Percentiles rank a stretch among this genome's conserved stretches.
These are phyloP conservation scores for Crypturellus tataupa DNA, from an alignment of 2,797 vertebrate genomes.

Conservation along the genomic window DNA sequence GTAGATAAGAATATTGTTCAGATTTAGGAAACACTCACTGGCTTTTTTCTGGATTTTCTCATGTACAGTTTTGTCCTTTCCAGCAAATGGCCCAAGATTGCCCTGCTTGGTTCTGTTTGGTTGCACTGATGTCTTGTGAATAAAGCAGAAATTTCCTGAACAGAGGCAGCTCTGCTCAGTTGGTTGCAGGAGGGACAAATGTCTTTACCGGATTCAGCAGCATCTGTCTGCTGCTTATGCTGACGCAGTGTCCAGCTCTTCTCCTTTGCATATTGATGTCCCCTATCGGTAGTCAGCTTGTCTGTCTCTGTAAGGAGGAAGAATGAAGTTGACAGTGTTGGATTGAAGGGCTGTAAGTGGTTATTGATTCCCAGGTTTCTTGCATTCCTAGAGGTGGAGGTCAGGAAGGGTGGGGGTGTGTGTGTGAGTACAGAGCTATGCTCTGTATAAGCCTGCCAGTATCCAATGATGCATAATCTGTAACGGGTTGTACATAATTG, in stretches of 20 bases:
- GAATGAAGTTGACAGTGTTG: constrained; percentile 59
- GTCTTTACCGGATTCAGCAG: neutral
- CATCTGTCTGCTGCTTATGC: constrained; percentile 37
- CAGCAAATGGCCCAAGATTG: neutral
- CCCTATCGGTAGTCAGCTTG: constrained; percentile 37
- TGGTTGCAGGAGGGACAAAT: neutral
- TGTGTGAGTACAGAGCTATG: neutral
- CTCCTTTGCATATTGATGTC: constrained; percentile 65
- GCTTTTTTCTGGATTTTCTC: neutral
- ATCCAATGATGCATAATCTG: accelerated
- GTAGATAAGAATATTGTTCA: neutral
- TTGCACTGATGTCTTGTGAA: neutral
- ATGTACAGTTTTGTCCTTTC: neutral
- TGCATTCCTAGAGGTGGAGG: neutral
- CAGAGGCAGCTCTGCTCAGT: neutral
- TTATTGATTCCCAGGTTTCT: constrained; percentile 70
- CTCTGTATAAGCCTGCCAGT: neutral
- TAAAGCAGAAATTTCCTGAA: constrained; percentile 25
- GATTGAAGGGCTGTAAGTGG: constrained; percentile 73
- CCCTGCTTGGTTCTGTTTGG: neutral
- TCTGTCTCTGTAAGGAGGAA: constrained; percentile 49
- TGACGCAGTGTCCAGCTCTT: constrained; percentile 2
- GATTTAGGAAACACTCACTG: neutral
- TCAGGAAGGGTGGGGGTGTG: neutral
- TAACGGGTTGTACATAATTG: neutral